Percentiles rank a stretch among this genome's conserved stretches.
These are phyloP conservation scores for Sorex maritimensis DNA, from an alignment of 2,797 vertebrate species.

Conservation along the genomic window DNA sequence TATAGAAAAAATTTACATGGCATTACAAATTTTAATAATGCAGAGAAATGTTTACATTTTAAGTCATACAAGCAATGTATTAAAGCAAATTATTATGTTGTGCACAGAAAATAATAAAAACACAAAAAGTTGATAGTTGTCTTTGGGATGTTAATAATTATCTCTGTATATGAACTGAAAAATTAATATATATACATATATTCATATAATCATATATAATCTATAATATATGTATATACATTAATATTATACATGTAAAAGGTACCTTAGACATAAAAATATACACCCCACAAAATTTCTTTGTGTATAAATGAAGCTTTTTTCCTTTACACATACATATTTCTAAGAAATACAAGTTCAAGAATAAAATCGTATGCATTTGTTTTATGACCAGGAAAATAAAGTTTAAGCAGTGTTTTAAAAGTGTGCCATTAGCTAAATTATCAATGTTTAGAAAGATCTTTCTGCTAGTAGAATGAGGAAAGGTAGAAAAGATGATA, in stretches of 20 bases:
- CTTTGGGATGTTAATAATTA: slow-evolving; percentile 4
- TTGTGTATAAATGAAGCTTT: background rate
- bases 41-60: background rate
- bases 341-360: background rate
- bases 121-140: background rate
- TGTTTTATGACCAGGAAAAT: slow-evolving; percentile 45
- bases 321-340: background rate
- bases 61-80: slow-evolving; percentile 1
- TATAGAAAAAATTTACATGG: background rate
- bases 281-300: background rate
- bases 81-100: background rate
- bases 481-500: background rate
- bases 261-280: background rate
- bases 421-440: background rate
- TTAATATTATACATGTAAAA: too few relatives aligned
- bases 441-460: background rate
- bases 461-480: background rate
- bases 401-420: background rate
- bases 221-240: too few relatives aligned
- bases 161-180: background rate
- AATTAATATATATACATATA: background rate
- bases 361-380: background rate
- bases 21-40: slow-evolving; percentile 30
- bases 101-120: background rate
- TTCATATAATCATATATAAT: too few relatives aligned